phyloP scores from a whole-genome alignment of 2,113 vertebrate genomes.

The Chamaea fasciata region DNA sequence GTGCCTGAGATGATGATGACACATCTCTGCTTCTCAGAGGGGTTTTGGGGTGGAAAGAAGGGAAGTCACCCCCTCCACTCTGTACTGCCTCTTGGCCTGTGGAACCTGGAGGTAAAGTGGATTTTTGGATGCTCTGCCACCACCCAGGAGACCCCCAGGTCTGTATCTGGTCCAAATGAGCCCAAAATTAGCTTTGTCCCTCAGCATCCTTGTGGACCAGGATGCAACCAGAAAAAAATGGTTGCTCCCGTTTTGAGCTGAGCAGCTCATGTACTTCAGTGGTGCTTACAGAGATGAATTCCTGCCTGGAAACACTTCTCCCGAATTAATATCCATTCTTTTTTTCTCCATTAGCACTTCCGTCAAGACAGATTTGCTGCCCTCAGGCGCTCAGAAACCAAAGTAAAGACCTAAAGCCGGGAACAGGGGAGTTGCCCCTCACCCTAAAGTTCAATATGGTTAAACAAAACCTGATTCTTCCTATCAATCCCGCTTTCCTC shows the following conservation, averaged over 20 bases:
- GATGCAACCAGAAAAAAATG: background rate
- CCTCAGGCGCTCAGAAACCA: background rate
- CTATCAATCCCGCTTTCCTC: background rate
- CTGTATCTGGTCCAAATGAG: background rate
- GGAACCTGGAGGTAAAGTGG: background rate
- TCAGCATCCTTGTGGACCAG: background rate
- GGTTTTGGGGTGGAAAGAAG: background rate
- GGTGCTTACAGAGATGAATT: background rate
- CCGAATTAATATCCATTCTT: background rate
- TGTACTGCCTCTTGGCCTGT: fast-evolving
- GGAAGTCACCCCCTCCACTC: background rate
- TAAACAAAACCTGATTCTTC: background rate
- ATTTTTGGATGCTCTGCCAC: background rate
- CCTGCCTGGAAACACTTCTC: background rate
- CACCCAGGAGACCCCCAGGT: background rate
- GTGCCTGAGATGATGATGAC: background rate
- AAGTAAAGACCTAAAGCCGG: background rate
- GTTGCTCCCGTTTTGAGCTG: fast-evolving
- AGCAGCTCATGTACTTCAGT: background rate
- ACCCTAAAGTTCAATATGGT: background rate
- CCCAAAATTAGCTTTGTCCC: background rate
- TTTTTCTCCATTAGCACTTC: background rate
- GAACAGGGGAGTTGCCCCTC: background rate
- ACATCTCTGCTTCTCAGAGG: background rate
- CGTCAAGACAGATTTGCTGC: background rate